These are phyloP conservation scores for Penaeus chinensis DNA, from an alignment of 1,140 invertebrate species.

Conservation along the genomic window DNA sequence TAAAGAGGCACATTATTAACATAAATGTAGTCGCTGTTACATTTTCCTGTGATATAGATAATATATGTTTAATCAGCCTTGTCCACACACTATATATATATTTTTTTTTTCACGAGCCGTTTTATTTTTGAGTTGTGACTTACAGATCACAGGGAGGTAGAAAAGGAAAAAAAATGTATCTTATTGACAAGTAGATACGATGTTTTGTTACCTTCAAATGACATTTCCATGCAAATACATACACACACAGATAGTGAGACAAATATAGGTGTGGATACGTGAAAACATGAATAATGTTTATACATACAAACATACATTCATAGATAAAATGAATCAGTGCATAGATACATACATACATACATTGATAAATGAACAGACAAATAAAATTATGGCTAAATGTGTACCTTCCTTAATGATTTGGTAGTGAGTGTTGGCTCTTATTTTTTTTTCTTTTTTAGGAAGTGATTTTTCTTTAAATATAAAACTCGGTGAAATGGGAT, in stretches of 20 bases:
- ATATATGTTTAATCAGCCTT: neutral
- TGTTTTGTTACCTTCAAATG: too few relatives aligned
- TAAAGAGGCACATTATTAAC: too few relatives aligned
- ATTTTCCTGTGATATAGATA: neutral
- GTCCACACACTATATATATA: neutral
- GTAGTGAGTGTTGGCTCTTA: too few relatives aligned
- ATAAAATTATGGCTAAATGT: too few relatives aligned
- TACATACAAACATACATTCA: neutral
- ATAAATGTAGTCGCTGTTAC: too few relatives aligned
- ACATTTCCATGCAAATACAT: neutral
- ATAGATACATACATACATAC: conserved; percentile 23
- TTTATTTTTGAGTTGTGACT: neutral
- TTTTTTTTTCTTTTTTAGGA: too few relatives aligned
- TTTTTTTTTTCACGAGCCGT: neutral
- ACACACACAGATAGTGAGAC: neutral
- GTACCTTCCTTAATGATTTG: too few relatives aligned
- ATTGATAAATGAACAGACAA: too few relatives aligned
- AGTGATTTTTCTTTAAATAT: too few relatives aligned
- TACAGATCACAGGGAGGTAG: too few relatives aligned
- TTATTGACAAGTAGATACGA: neutral
- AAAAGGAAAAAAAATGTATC: neutral
- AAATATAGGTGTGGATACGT: neutral
- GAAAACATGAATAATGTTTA: neutral
- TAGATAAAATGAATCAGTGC: neutral
- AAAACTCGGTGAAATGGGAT: too few relatives aligned